Base-by-base conservation (phyloP, 2,888 invertebrate genomes). In the Drosophila kanekoi region DNA sequence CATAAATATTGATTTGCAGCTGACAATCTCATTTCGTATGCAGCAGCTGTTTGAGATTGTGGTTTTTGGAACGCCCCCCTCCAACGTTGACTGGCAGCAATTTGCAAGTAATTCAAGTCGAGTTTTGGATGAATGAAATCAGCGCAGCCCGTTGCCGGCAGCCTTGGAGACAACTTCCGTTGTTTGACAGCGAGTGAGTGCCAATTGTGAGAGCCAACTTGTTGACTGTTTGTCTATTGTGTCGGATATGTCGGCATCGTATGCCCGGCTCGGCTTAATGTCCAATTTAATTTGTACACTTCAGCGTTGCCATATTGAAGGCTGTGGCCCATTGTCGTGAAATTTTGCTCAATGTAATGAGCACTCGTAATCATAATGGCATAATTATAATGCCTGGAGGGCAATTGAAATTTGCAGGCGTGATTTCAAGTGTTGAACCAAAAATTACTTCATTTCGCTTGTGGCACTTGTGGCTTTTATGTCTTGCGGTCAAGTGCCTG, bases 201-300 rank as follows among this genome's bases (percentile, higher is more conserved):
- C 64, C 78, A 81, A 80, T 77, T 81, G 80, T 63, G 41, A 53
- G 58, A 52, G 65, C 43, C 75, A 28, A 66, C 69, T 78, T 70
- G 59, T 48, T 16, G 58, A 74, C 51, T 45, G 14, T 32, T 49
- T 63, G 60, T 60, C 63, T 48, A 58, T 72, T 70, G 74, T 59
- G 41, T 59, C 28, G 23, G 47, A 52, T 62, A 64, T 74, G 60
- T 68, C 61, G 65, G 69, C 44, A 64, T 56, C 53, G 32, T 59
- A 51, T 60, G 76, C 28, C 20, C 56, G 54, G 54, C 71, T 49
- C 64, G 52, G 74, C 81, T 77, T 81, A 66, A 77, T 77, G 81
- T 77, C 80, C 74, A 87, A 82, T 83, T 85, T 87, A 71, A 74
- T 77, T 87, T 77, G 73, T 70, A 62, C 51, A 86, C 81, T 64